phyloP scores from a whole-genome alignment of 2,888 invertebrate species.

The Saturnia pavonia region DNA sequence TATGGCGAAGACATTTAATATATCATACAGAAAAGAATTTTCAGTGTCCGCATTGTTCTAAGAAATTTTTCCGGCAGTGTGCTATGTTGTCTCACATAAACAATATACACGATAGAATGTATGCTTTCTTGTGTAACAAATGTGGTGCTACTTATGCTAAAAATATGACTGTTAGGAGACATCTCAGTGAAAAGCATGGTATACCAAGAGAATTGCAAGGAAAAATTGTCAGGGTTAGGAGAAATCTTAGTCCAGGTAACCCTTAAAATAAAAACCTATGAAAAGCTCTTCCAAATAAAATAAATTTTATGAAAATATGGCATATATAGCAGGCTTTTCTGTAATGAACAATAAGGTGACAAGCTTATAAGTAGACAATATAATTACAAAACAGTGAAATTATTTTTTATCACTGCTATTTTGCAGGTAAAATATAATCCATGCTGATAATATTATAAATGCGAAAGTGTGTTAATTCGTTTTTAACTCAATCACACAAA shows the following conservation, averaged over 20 bases:
- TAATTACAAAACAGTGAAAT: no score
- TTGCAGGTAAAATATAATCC: no score
- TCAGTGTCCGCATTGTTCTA: constrained; percentile 62
- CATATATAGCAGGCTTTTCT: no score
- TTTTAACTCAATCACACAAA: no score
- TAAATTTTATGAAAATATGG: no score
- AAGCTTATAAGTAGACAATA: no score
- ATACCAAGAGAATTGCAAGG: constrained; percentile 67
- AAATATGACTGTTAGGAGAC: constrained; percentile 57
- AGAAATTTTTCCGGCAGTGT: constrained; percentile 52
- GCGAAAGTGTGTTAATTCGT: no score
- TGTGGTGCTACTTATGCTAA: constrained; percentile 67
- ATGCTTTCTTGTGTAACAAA: constrained; percentile 58
- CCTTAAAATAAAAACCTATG: neutral
- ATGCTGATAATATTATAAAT: no score
- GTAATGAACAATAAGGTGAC: no score
- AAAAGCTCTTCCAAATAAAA: no score
- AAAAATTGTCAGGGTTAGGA: constrained; percentile 54
- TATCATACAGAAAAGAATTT: constrained; percentile 63
- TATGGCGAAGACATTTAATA: constrained; percentile 70
- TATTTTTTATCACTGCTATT: no score
- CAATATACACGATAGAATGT: constrained; percentile 61
- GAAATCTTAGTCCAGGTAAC: constrained; percentile 24
- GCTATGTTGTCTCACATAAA: constrained; percentile 64
- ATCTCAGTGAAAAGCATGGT: constrained; percentile 63